Evolutionary conservation across 1,140 invertebrate genomes (phyloP).

Genomic region (Zaprionus davidi): DNA sequence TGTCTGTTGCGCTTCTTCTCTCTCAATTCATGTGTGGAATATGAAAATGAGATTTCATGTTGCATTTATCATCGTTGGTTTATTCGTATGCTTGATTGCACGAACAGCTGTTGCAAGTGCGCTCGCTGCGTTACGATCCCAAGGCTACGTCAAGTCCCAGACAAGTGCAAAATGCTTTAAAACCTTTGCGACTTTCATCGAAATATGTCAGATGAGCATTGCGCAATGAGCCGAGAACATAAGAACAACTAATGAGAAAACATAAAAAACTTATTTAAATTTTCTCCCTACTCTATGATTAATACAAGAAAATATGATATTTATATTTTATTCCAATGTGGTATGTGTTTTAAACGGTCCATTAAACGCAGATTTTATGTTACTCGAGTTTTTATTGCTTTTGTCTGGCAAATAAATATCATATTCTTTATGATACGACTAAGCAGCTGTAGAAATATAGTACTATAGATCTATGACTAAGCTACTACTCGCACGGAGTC

Average conservation of each 20-base stretch:
- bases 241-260: background rate
- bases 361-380: conserved; percentile 52
- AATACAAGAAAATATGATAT: background rate
- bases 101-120: conserved; percentile 66
- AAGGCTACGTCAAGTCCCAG: conserved; percentile 42
- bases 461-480: conserved; percentile 26
- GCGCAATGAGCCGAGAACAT: background rate
- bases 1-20: background rate
- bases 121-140: conserved; percentile 26
- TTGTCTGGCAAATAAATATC: conserved; percentile 55
- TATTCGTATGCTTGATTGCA: conserved; percentile 72
- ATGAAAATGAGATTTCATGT: conserved; percentile 55
- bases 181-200: conserved; percentile 43
- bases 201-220: background rate
- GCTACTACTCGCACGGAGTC: conserved; percentile 12
- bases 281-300: background rate
- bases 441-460: conserved; percentile 26
- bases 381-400: conserved; percentile 56
- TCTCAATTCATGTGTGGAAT: conserved; percentile 42
- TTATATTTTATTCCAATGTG: conserved; percentile 3
- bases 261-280: background rate
- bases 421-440: conserved; percentile 29
- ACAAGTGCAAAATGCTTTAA: conserved; percentile 59
- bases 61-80: conserved; percentile 65
- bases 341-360: conserved; percentile 31